Evolutionary conservation across 2,113 vertebrate genomes (phyloP).

Genomic region (Protobothrops flavoviridis): DNA sequence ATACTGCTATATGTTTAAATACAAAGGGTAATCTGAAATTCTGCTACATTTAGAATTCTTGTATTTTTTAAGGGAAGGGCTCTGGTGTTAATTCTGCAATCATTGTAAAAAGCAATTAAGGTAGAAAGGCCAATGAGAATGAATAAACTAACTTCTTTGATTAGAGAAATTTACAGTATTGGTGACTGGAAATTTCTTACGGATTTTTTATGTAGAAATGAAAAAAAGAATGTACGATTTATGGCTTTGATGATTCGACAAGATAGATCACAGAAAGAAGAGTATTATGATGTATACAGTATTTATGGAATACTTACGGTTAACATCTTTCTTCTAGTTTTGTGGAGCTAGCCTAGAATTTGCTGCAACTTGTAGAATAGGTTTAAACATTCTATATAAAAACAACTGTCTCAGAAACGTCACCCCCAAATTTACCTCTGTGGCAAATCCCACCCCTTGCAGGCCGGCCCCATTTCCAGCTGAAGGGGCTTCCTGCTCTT

Average conservation of each 20-base stretch:
- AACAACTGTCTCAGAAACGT: neutral
- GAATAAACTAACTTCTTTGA: no score
- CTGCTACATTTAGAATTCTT: neutral
- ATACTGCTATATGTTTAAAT: neutral
- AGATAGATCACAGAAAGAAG: neutral
- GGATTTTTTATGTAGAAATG: neutral
- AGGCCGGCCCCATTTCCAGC: neutral
- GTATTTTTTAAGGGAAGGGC: neutral
- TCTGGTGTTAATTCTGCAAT: neutral
- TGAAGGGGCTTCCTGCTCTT: neutral
- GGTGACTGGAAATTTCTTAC: neutral
- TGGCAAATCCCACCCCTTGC: neutral
- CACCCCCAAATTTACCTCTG: neutral
- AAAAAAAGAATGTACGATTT: no score
- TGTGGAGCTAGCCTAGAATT: neutral
- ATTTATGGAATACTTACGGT: neutral
- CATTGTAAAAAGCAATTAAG: neutral
- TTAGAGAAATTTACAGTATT: no score
- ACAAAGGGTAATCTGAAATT: neutral
- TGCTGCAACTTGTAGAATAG: neutral
- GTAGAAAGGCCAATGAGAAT: neutral
- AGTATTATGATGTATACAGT: neutral
- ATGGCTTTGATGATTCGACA: neutral
- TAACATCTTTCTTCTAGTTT: neutral
- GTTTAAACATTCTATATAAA: neutral